Evolutionary conservation across 1,140 invertebrate species (phyloP), one percentile per base, ranked within the genome.

Genomic region (Drosophila jambulina): DNA sequence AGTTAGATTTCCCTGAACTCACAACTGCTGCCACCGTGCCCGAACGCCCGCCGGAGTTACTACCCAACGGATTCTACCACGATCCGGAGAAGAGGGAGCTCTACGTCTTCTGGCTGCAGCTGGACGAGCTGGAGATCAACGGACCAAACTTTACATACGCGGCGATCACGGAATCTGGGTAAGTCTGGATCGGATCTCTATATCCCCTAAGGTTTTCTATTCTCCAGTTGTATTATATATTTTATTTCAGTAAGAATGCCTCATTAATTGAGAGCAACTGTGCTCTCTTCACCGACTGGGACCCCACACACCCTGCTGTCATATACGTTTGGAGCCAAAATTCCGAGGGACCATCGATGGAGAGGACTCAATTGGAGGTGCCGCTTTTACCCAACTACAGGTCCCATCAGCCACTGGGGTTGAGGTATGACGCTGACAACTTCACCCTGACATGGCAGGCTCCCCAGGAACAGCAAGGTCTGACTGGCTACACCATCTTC

Each of bases 121-220:
- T 60, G 19, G 19, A 32, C 19, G 58, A 48, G 17, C 10, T 48
- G 42, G 19, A 60, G 42, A 4, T 34, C 19, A 60, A 48, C 3
- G 58, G 58, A 13, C 19, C 58, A 8, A 60, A 46, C 19, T 60
- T 60, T 60, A 60, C 40, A 3, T 59, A 59, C 8, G 3, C 5
- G 0, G 57, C 27, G 1, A 0, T 17, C 4, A 45, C 57, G 4
- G 1, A 19, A 0, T 12, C 0, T 1, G 57, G 38, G 57, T 59
- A 29, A 21, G 57, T n/a, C n/a, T n/a, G n/a, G n/a, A n/a, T n/a
- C n/a, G n/a, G n/a, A n/a, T n/a, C n/a, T n/a, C n/a, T n/a, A n/a
- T n/a, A n/a, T n/a, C n/a, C n/a, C n/a, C n/a, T n/a, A n/a, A n/a
- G n/a, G n/a, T n/a, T n/a, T n/a, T n/a, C n/a, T n/a, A n/a, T n/a